Evolutionary conservation across 2,797 vertebrate species (phyloP).

Genomic region (Ctenochaetus hawaiiensis): DNA sequence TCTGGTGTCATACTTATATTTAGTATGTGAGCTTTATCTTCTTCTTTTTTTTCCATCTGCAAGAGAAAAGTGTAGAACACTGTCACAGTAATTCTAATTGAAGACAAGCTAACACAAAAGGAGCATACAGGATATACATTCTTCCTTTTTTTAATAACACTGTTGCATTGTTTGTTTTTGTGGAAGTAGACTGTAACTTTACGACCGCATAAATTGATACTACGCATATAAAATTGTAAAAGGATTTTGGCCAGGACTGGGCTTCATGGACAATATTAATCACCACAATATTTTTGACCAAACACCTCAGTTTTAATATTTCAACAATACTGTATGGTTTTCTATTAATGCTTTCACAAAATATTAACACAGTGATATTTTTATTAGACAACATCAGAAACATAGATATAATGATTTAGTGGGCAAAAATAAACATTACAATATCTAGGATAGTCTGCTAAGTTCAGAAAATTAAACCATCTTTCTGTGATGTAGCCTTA

Average conservation of each 20-base stretch:
- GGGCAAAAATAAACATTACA: no score
- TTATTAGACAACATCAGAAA: no score
- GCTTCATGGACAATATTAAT: no score
- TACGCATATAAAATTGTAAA: not conserved
- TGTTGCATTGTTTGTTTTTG: not conserved
- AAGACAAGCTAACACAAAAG: not conserved
- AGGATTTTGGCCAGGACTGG: not conserved
- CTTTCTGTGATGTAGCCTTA: no score
- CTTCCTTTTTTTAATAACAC: not conserved
- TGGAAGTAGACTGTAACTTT: not conserved
- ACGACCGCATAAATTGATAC: not conserved
- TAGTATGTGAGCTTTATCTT: conserved; percentile 51
- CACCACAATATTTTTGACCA: no score
- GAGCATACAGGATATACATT: not conserved
- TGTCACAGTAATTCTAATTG: not conserved
- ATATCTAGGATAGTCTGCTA: no score
- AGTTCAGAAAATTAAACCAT: no score
- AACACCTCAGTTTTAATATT: no score
- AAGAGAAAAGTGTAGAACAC: conserved; percentile 28
- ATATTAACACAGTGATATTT: no score
- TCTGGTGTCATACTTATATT: conserved; percentile 70
- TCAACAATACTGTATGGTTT: no score
- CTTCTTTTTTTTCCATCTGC: conserved; percentile 54
- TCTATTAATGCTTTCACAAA: no score
- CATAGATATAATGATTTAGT: no score